Evolutionary conservation across 1,140 invertebrate genomes (phyloP).

Genomic region (Philopotamus ludificatus): DNA sequence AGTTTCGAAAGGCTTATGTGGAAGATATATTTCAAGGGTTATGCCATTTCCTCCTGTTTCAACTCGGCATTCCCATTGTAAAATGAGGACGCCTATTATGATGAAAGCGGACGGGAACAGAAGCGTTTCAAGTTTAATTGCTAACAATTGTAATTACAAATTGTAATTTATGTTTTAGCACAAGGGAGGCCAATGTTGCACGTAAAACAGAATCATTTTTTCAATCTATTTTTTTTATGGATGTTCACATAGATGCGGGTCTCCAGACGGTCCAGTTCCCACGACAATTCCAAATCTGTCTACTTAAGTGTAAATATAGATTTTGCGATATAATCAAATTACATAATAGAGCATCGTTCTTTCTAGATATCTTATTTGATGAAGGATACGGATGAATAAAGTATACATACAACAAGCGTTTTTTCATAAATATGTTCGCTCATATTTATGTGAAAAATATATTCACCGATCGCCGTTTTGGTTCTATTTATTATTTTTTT

Average conservation of each 20-base stretch:
- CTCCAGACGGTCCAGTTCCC: constrained; percentile 30
- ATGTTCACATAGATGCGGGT: constrained; percentile 11
- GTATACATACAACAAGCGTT: no score
- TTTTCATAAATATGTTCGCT: no score
- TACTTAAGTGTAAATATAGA: constrained; percentile 41
- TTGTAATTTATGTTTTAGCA: not conserved
- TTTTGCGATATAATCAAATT: constrained; percentile 41
- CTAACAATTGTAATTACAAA: not conserved
- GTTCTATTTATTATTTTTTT: no score
- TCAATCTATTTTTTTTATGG: no score
- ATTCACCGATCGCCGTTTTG: no score
- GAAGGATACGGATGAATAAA: no score
- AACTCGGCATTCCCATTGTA: not conserved
- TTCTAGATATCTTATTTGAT: constrained; percentile 26
- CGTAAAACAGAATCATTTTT: no score
- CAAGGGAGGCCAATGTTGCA: no score
- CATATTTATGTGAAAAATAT: no score
- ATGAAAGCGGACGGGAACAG: not conserved
- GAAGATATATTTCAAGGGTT: not conserved
- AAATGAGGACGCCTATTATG: not conserved
- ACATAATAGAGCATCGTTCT: constrained; percentile 30
- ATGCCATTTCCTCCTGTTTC: not conserved
- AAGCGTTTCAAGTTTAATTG: not conserved
- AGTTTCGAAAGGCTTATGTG: not conserved
- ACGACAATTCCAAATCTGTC: constrained; percentile 39